Evolutionary conservation across 37 sponge, comb jelly and placozoan species (phyloP), one percentile per base, ranked within the genome.

Genomic region (Beroe forskalii): DNA sequence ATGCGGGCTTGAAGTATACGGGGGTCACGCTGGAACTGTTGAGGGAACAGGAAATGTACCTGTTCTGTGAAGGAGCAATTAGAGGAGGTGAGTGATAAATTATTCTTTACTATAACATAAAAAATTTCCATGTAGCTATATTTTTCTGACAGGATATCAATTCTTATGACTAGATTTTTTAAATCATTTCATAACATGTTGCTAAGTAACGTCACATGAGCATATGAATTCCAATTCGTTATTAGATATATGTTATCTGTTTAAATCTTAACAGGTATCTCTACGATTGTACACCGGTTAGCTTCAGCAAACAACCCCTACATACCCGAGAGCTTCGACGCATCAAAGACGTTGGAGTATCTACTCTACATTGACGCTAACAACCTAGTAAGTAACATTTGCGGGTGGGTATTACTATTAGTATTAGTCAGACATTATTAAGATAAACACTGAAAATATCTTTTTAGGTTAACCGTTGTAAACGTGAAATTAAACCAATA

Each of bases 41-140:
- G 9, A 62, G 23, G 23, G 90, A 89, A 12, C 28, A 30, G 19
- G 89, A 90, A 33, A 39, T 62, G 90, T 90, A 63, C 67, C 2
- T 40, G 27, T 90, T 90, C 32, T 22, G 61, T 6, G 67, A 90
- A 37, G 20, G 36, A 4, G 64, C 62, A 22, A 90, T 35, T 4
- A 3, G 90, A 60, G 90, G 90, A 23, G 90, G 90, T 30, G 17
- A 37, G n/a, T n/a, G n/a, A n/a, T n/a, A n/a, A n/a, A n/a, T n/a
- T n/a, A n/a, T 32, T 9, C 40, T 35, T 33, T 27, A 32, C 32
- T 32, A 17, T 33, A 12, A 27, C 20, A 20, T 12, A 40, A 32
- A 17, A 12, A 17, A 35, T n/a, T n/a, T n/a, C n/a, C n/a, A n/a
- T n/a, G n/a, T n/a, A n/a, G n/a, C n/a, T n/a, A n/a, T n/a, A n/a